Conservation (phyloP, 2,797 vertebrate species). For the Poeciliopsis paucimaculata region DNA sequence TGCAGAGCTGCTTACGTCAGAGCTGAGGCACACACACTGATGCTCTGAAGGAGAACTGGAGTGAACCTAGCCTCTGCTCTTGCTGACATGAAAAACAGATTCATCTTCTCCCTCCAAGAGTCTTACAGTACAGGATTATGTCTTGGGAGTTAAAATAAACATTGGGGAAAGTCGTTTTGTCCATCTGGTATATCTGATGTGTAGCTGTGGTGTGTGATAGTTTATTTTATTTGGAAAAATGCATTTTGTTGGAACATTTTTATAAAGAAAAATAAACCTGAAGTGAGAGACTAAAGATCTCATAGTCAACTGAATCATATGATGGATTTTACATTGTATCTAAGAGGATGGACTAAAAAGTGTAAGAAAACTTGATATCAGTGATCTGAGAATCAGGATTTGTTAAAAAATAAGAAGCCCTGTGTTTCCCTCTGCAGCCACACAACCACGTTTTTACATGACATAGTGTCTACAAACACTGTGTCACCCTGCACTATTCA, state of each 20-base stretch:
- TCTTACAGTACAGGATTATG: slow-evolving; percentile 49
- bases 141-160: slow-evolving; percentile 26
- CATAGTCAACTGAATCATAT: not conserved
- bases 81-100: slow-evolving; percentile 49
- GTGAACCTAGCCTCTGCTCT: slow-evolving; percentile 60
- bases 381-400: not conserved
- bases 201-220: not conserved
- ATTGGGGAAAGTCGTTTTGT: slow-evolving; percentile 5
- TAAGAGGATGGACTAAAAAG: not conserved
- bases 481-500: slow-evolving; percentile 6
- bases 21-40: slow-evolving; percentile 31
- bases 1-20: slow-evolving; percentile 58
- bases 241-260: not conserved
- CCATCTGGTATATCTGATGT: not conserved
- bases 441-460: not conserved
- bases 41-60: slow-evolving; percentile 60
- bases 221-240: not conserved
- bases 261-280: not conserved
- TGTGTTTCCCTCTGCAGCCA: slow-evolving; percentile 15
- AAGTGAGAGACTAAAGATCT: not conserved
- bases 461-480: not conserved
- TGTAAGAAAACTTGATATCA: not conserved
- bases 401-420: not conserved
- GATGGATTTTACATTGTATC: not conserved
- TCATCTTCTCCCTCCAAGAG: slow-evolving; percentile 57